Evolutionary conservation across 92 coral and sea anemone genomes (phyloP).

Genomic region (Zoanthus sociatus): DNA sequence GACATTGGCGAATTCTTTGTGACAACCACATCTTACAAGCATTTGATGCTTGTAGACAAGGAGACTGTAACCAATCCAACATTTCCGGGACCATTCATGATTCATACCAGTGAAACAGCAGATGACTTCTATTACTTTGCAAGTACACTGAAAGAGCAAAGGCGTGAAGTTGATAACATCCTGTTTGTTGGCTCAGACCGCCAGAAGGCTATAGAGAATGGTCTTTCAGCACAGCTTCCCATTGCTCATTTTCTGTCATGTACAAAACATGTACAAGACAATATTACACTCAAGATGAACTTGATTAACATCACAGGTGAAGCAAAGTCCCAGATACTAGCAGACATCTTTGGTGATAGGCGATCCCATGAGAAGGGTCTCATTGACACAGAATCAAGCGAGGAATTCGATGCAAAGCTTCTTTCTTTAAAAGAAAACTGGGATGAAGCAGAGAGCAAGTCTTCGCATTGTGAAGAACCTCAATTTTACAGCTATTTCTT

Average conservation of each 20-base stretch:
- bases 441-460: constrained; percentile 9
- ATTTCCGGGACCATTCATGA: constrained; percentile 57
- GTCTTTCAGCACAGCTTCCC: constrained; percentile 45
- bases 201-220: constrained; percentile 43
- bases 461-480: neutral
- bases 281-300: constrained; percentile 47
- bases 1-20: constrained; percentile 56
- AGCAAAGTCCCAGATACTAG: constrained; percentile 31
- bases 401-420: constrained; percentile 58
- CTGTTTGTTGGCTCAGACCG: constrained; percentile 53
- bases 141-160: constrained; percentile 32
- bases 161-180: constrained; percentile 28
- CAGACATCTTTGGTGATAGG: constrained; percentile 58
- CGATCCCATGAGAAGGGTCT: constrained; percentile 38
- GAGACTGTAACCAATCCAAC: constrained; percentile 51
- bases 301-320: neutral
- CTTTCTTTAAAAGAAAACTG: constrained; percentile 32
- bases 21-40: constrained; percentile 60
- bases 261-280: constrained; percentile 53
- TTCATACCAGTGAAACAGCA: constrained; percentile 22
- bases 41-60: constrained; percentile 47
- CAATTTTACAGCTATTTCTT: constrained; percentile 52
- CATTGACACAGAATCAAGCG: constrained; percentile 53
- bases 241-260: constrained; percentile 58
- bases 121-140: constrained; percentile 46